Percentiles rank a stretch among this genome's conserved stretches.
Evolutionary conservation across 2,113 vertebrate genomes (phyloP).

Genomic region (Eptesicus fuscus): DNA sequence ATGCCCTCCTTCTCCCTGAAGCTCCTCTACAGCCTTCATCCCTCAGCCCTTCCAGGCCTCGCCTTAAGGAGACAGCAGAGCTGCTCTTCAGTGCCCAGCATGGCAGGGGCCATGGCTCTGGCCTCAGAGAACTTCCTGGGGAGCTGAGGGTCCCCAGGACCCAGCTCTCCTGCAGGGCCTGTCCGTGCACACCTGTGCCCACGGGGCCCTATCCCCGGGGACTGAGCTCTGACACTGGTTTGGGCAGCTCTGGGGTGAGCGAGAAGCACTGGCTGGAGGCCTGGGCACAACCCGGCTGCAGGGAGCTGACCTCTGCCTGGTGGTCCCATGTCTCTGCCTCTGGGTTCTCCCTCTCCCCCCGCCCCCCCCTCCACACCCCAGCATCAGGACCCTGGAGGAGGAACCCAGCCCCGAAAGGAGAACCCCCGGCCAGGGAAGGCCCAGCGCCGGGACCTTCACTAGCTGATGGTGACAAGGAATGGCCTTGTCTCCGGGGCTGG

Average conservation of each 20-base stretch:
- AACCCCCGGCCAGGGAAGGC: neutral
- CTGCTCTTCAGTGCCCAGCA: fast-evolving
- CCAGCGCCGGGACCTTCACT: neutral
- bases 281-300: fast-evolving
- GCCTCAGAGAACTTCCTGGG: neutral
- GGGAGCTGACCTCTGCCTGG: neutral
- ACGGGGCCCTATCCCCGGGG: neutral
- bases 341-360: neutral
- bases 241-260: fast-evolving
- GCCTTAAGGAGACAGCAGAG: constrained; percentile 42
- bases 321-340: neutral
- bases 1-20: neutral
- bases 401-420: neutral
- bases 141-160: neutral
- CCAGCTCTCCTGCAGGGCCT: neutral
- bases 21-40: constrained; percentile 40
- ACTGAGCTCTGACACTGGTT: neutral
- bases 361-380: neutral
- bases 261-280: neutral
- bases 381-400: neutral
- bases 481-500: neutral
- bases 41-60: neutral
- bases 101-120: too few relatives aligned
- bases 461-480: neutral
- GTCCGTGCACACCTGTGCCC: fast-evolving